Base-by-base conservation (phyloP, 2,888 invertebrate species). In the Pyrochroa serraticornis region DNA sequence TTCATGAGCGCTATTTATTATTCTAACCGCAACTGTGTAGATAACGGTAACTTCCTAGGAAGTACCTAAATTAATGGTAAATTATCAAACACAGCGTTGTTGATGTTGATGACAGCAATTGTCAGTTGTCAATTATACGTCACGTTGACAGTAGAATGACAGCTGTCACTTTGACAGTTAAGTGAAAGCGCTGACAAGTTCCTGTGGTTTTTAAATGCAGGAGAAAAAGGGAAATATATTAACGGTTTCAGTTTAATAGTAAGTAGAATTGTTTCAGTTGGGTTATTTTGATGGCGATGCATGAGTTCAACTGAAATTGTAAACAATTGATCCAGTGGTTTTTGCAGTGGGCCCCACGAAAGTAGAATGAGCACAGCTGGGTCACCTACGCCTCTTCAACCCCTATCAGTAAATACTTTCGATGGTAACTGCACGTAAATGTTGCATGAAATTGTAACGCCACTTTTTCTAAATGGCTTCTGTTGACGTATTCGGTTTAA, bases 1-100 rank as follows among this genome's bases (percentile, higher is more conserved):
- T 90, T 90, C 90, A 90, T 90, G 87, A 62, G 72, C 69, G 57
- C 63, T 67, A 60, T 62, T 63, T 68, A 33, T 41, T 45, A 52
- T 14, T 5, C 7, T 49, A 37, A 12, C 10, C 10, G n/a, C 37
- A n/a, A 37, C 1, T 37, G 10, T 12, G 10, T 8, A 12, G 37
- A 37, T 13, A 37, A 42, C 42, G 42, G 42, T 32, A 42, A 42
- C 32, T 42, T 22, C 42, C 32, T 42, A 14, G 30, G 30, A 32
- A 30, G 30, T 8, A 7, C 30, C 30, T 31, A 10, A 41, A 42
- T 35, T 35, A 35, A 35, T 3, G 2, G 10, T 3, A 9, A 9
- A 35, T 35, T 35, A 35, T 3, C 10, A 35, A 9, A 9, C n/a
- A 3, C 10, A 35, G 3, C 10, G 36, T 6, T 6, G 36, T 10